These are phyloP conservation scores for Nomada ferruginata DNA, from an alignment of 2,888 invertebrate species.

Conservation along the genomic window DNA sequence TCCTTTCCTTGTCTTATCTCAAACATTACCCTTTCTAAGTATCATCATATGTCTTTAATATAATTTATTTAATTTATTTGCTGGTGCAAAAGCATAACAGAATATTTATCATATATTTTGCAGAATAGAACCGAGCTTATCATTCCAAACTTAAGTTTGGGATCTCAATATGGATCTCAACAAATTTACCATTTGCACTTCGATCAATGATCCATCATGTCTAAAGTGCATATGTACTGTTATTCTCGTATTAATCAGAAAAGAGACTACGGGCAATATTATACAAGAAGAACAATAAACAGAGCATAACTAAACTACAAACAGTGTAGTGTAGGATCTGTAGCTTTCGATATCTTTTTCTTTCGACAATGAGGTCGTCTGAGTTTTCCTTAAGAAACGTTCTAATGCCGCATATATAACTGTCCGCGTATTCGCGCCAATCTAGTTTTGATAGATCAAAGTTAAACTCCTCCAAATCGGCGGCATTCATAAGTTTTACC, in stretches of 20 bases:
- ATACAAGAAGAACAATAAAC: neutral
- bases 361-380: constrained; percentile 51
- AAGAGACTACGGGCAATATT: neutral
- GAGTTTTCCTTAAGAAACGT: constrained; percentile 67
- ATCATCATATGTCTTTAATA: no score
- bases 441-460: constrained; percentile 72
- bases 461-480: constrained; percentile 72
- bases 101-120: constrained; percentile 55
- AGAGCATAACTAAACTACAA: neutral
- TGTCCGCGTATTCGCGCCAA: constrained; percentile 65
- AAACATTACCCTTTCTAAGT: no score
- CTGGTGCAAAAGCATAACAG: neutral
- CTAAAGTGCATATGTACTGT: neutral
- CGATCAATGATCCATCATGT: no score
- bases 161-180: constrained; percentile 44
- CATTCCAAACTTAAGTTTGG: constrained; percentile 56
- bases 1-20: no score
- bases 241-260: neutral
- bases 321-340: constrained; percentile 34
- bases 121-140: constrained; percentile 78
- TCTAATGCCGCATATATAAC: constrained; percentile 66
- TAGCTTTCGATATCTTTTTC: constrained; percentile 39
- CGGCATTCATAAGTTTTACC: constrained; percentile 67
- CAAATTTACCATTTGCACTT: no score
- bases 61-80: no score